Conservation (phyloP, 2,888 invertebrate species). For the Hydroisotoma schaefferi region DNA sequence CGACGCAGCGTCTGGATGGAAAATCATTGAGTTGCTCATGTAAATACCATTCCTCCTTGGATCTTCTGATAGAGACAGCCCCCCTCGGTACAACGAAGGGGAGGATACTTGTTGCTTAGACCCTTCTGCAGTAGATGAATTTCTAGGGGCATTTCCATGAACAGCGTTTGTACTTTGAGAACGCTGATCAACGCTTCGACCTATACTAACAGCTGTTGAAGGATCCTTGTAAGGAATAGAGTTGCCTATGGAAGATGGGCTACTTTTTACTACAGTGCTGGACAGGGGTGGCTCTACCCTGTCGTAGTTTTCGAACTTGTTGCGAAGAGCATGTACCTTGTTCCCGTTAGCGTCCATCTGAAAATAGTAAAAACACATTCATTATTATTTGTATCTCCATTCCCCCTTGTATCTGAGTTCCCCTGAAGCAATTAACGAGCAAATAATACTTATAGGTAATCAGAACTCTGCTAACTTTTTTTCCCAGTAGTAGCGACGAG, state of each 20-base stretch:
- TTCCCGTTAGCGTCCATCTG: slow-evolving; percentile 47
- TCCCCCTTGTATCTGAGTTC: too few species aligned
- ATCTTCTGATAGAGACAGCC: slow-evolving; percentile 15
- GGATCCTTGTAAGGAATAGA: background rate
- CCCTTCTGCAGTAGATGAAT: background rate
- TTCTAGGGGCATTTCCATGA: too few species aligned
- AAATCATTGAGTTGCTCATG: slow-evolving; percentile 37
- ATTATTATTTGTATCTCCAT: too few species aligned
- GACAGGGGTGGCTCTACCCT: slow-evolving; percentile 20
- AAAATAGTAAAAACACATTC: too few species aligned
- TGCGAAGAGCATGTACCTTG: slow-evolving; percentile 47
- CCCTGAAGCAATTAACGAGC: too few species aligned
- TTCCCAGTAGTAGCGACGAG: too few species aligned
- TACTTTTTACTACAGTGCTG: slow-evolving; percentile 18
- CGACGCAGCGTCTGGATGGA: slow-evolving; percentile 9
- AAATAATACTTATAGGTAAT: too few species aligned
- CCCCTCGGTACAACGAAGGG: slow-evolving; percentile 17
- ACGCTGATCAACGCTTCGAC: background rate
- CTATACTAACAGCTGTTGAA: background rate
- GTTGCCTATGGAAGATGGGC: background rate
- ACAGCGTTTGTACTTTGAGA: too few species aligned
- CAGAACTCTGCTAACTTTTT: too few species aligned
- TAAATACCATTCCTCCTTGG: slow-evolving; percentile 43
- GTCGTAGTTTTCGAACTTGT: slow-evolving; percentile 45
- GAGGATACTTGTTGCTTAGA: slow-evolving; percentile 26